A percentile compares a stretch with the other conserved stretches of the same genome.
phyloP scores from a whole-genome alignment of 2,888 invertebrate species.

The Zhuqinia jingwanae region DNA sequence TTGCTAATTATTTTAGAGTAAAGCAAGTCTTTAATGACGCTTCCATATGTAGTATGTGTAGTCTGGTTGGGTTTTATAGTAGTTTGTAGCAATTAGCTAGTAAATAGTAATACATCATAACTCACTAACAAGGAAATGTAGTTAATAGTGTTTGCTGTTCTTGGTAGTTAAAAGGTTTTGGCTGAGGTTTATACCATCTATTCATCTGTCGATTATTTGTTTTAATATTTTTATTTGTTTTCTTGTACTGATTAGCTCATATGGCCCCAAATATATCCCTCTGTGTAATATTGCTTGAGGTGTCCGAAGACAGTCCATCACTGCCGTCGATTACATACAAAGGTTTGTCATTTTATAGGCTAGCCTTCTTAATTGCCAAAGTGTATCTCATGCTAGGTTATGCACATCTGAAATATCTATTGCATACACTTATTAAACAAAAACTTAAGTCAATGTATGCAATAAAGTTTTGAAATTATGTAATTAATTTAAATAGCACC shows the following conservation, averaged over 20 bases:
- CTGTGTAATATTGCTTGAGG: conserved; percentile 76
- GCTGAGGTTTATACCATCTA: too few relatives aligned
- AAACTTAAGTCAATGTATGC: background rate
- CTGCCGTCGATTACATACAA: conserved; percentile 66
- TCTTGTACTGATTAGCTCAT: conserved; percentile 25
- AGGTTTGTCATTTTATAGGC: conserved; percentile 57
- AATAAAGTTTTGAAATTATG: background rate
- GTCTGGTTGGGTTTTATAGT: too few relatives aligned
- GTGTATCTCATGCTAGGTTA: background rate
- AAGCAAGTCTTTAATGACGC: too few relatives aligned
- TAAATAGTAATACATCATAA: too few relatives aligned
- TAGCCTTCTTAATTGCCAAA: background rate
- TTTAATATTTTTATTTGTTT: background rate
- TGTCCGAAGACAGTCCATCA: conserved; percentile 71
- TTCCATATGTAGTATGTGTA: too few relatives aligned
- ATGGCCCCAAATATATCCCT: conserved; percentile 70
- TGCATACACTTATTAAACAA: background rate
- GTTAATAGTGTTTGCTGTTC: background rate
- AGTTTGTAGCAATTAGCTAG: too few relatives aligned
- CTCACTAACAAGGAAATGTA: too few relatives aligned
- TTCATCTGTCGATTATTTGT: background rate
- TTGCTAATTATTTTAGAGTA: too few relatives aligned
- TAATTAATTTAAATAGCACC: conserved; percentile 46
- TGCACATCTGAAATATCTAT: background rate
- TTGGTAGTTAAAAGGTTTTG: too few relatives aligned